Base-by-base conservation (phyloP, 2,888 invertebrate species). In the Xestoiulus laeticollis region DNA sequence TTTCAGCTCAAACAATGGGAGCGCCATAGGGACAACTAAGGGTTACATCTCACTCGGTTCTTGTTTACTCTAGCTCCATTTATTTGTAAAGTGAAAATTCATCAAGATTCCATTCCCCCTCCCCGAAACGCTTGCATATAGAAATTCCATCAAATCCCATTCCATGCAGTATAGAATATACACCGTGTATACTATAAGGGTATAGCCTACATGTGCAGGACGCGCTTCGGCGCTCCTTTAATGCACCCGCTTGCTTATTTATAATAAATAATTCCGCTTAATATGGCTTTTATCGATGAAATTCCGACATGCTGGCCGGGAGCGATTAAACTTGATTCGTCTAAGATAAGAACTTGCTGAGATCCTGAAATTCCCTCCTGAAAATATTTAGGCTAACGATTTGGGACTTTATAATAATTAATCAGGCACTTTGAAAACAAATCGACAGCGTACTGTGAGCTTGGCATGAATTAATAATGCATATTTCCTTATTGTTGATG, bases 1-100 rank as follows among this genome's bases (percentile, higher is more conserved):
- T 85, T 85, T 85, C 85, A 85, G 44, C 85, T 38, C 85, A 85
- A 85, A 85, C 85, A 85, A 85, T 85, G 85, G 26, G 22, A 85
- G 44, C 44, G 85, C 85, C 38, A 85, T 85, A 78, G 78, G 85
- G 85, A 85, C 38, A 85, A 85, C 85, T 38, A 85, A 85, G 85
- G 78, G 78, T 78, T 78, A 78, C 78, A 78, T 78, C 78, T 78
- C 78, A 78, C 78, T 78, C 78, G 14, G 30, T 26, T 26, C 78
- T 78, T 78, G 78, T 78, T 78, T 78, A 78, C 78, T 78, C 78
- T 78, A 78, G 78, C 78, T 78, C 30, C 78, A 78, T 78, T 78
- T 78, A 78, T 78, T 78, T 78, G 78, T 78, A 14, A 78, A 78
- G 78, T 78, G 78, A 78, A 78, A 78, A 78, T 78, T 78, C 78